Evolutionary conservation across 1,140 invertebrate genomes (phyloP).

Genomic region (Polypedilum pembai): DNA sequence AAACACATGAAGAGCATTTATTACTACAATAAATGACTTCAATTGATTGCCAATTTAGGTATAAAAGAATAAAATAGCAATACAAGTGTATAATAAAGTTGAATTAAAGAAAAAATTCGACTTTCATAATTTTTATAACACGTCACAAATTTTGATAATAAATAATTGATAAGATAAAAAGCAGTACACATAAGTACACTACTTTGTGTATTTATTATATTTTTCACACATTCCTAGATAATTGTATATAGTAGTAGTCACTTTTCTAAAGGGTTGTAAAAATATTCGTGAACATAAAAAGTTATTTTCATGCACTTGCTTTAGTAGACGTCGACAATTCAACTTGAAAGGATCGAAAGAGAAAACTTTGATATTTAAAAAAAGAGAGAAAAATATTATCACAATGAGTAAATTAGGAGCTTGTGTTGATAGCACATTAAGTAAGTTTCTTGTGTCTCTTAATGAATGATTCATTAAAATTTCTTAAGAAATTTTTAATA

Average conservation of each 20-base stretch:
- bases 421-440: conserved; percentile 8
- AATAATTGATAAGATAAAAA: conserved; percentile 8
- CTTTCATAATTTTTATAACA: too few species aligned
- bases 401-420: conserved; percentile 4
- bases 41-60: too few species aligned
- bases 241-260: background rate
- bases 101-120: too few species aligned
- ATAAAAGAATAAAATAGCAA: too few species aligned
- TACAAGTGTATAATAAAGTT: too few species aligned
- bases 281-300: too few species aligned
- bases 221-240: background rate
- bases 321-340: background rate
- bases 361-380: background rate
- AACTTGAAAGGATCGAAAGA: background rate
- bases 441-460: background rate
- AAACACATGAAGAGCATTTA: too few species aligned
- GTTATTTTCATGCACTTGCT: background rate
- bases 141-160: background rate
- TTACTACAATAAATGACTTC: too few species aligned
- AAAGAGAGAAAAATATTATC: background rate
- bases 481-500: too few species aligned
- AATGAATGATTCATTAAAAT: too few species aligned
- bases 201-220: background rate
- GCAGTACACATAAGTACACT: background rate
- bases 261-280: too few species aligned